Base-by-base conservation (phyloP, 2,888 invertebrate species). In the Clistopyga incitator region DNA sequence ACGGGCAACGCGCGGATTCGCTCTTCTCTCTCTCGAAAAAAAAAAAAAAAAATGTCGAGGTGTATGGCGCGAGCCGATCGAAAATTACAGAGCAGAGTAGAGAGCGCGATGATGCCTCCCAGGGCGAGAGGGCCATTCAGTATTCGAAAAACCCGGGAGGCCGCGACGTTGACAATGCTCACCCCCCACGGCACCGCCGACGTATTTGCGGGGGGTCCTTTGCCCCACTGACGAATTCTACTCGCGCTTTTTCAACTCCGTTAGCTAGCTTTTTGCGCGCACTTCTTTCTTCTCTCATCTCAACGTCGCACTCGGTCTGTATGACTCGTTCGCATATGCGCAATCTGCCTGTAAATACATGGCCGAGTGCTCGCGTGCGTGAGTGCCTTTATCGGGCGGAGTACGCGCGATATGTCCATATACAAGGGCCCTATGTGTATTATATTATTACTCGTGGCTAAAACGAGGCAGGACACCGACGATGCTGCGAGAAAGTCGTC, bases 41-140 rank as follows among this genome's bases (percentile, higher is more conserved):
- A 78, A 85, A 85, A 85, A 80, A 78, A 85, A 85, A 86, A 78
- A 85, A 85, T 85, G 82, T 74, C 67, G 59, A 78, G 67, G 64
- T 77, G 76, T 79, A 6, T 6, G 50, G 80, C 91, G 56, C 89
- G 91, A 88, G 89, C 42, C 52, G 81, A 59, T 79, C 88, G 90
- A 89, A 92, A 92, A 92, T 92, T 92, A 92, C 90, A 91, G 91
- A 91, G 92, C 67, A 75, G 71, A 50, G 64, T 89, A 87, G 83
- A 88, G 82, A 87, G 89, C 90, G 92, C 90, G 91, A 91, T 90
- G 91, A 91, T 91, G 91, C 92, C 92, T 92, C 92, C 92, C 92
- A 92, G 92, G 89, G 92, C 88, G 91, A 88, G 87, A 85, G 87
- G 86, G 89, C 80, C 87, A 92, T 92, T 92, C 89, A 92, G 87